Evolutionary conservation across 2,797 vertebrate species (phyloP).

Genomic region (Pangasius mekongensis): DNA sequence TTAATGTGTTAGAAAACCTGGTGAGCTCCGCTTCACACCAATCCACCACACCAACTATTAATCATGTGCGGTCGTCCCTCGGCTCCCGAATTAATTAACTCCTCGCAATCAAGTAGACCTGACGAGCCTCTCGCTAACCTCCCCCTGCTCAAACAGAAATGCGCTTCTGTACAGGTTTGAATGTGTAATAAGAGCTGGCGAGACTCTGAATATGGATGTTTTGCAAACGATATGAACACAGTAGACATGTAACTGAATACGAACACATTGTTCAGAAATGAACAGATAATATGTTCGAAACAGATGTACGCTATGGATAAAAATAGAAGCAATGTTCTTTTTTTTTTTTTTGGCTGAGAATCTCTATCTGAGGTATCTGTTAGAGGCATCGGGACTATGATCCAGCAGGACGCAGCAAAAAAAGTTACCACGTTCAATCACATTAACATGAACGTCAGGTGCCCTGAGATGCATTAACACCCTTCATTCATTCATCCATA

Average conservation of each 20-base stretch:
- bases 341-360: background rate
- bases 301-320: background rate
- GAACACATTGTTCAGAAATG: background rate
- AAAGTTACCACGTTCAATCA: background rate
- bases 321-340: too few species aligned
- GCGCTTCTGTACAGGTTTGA: background rate
- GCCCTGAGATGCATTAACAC: too few species aligned
- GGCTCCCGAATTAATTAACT: conserved; percentile 76
- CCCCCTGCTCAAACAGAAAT: background rate
- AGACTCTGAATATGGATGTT: background rate
- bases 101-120: conserved; percentile 65
- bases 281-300: background rate
- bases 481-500: background rate
- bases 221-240: background rate
- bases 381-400: background rate
- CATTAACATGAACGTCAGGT: background rate
- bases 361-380: background rate
- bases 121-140: conserved; percentile 25
- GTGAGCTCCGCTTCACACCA: conserved; percentile 63
- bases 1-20: conserved; percentile 60
- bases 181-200: background rate
- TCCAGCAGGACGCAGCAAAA: background rate
- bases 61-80: conserved; percentile 68
- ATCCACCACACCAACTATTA: conserved; percentile 70
- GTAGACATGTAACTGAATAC: background rate